phyloP scores from a whole-genome alignment of 2,888 invertebrate species.

The Allophyes oxyacanthae region DNA sequence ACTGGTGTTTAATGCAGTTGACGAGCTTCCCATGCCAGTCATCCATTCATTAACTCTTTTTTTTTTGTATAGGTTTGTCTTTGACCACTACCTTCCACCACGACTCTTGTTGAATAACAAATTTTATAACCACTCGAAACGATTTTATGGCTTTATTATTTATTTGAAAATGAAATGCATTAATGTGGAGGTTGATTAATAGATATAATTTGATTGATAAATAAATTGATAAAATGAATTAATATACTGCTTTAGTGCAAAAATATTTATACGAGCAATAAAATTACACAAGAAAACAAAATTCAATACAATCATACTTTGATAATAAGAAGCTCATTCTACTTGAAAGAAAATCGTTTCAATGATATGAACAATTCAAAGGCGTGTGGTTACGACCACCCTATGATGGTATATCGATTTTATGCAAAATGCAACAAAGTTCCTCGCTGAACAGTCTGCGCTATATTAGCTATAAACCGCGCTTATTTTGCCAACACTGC shows the following conservation, averaged over 20 bases:
- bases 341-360: conserved; percentile 20
- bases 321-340: conserved; percentile 4
- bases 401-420: conserved; percentile 79
- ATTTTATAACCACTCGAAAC: conserved; percentile 2
- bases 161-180: not conserved
- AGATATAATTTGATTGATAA: not conserved
- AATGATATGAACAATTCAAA: conserved; percentile 47
- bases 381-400: conserved; percentile 58
- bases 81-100: too few relatives aligned
- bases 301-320: not conserved
- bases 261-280: too few relatives aligned
- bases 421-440: conserved; percentile 85
- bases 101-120: conserved; percentile 2
- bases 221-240: too few relatives aligned
- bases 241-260: too few relatives aligned
- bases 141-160: not conserved
- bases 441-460: conserved; percentile 68
- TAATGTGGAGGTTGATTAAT: not conserved
- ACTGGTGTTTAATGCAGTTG: conserved; percentile 32
- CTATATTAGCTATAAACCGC: conserved; percentile 75
- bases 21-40: conserved; percentile 15
- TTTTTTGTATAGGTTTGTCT: too few relatives aligned
- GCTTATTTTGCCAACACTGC: conserved; percentile 71
- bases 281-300: not conserved
- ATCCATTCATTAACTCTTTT: conserved; percentile 22